Conservation (phyloP, 2,888 invertebrate genomes). For the Drosophila hamatofila region DNA sequence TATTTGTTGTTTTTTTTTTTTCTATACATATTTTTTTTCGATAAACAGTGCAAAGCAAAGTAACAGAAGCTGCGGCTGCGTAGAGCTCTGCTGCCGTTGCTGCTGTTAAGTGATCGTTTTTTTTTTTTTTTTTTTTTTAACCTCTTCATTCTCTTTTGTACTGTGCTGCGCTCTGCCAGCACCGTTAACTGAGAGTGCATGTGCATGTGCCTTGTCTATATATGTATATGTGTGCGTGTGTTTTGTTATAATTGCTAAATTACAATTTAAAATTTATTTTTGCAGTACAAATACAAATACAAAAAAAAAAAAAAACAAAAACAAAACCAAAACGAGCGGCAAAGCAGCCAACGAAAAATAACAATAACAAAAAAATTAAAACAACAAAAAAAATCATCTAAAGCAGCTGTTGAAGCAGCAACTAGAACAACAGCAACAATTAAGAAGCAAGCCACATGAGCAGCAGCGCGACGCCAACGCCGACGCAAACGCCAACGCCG, state of each 20-base stretch:
- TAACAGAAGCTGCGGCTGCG: constrained; percentile 19
- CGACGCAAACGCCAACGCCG: constrained; percentile 45
- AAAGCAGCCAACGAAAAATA: constrained; percentile 44
- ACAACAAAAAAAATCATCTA: constrained; percentile 24
- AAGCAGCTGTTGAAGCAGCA: constrained; percentile 24
- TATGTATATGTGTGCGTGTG: constrained; percentile 1
- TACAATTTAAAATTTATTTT: constrained; percentile 41
- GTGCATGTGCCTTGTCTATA: constrained; percentile 4
- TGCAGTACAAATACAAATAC: constrained; percentile 66
- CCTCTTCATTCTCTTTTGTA: constrained; percentile 6
- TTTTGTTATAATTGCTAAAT: constrained; percentile 17
- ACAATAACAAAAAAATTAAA: constrained; percentile 1
- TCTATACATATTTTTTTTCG: constrained; percentile 26
- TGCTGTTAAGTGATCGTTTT: constrained; percentile 27
- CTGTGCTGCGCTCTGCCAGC: constrained; percentile 1
- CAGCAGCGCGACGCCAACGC: constrained; percentile 49
- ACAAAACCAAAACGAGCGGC: constrained; percentile 34
- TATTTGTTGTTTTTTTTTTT: constrained; percentile 15
- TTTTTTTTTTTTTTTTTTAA: neutral
- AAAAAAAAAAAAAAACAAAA: constrained; percentile 28
- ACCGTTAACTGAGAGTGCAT: constrained; percentile 30
- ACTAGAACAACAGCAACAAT: constrained; percentile 9
- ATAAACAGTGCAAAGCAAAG: constrained; percentile 32
- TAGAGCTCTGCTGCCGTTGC: constrained; percentile 12
- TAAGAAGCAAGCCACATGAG: constrained; percentile 61